phyloP scores from a whole-genome alignment of 2,888 invertebrate species.

The Euphydryas editha region DNA sequence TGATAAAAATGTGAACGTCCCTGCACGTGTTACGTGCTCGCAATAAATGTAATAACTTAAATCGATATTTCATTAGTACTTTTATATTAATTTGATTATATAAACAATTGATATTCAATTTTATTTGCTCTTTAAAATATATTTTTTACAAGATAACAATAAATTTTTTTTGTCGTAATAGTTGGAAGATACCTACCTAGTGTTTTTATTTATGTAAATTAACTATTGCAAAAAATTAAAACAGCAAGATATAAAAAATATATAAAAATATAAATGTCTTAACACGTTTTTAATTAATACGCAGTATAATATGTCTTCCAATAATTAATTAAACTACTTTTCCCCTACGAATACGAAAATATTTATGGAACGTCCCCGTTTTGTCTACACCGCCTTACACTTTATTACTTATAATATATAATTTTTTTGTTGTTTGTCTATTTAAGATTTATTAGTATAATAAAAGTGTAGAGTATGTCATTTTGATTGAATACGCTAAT shows the following conservation, averaged over 20 bases:
- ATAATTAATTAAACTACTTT: not conserved
- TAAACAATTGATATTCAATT: not conserved
- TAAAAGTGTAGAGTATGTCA: too few relatives aligned
- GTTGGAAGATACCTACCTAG: not conserved
- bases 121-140: not conserved
- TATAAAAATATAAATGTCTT: not conserved
- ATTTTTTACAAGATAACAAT: conserved; percentile 8
- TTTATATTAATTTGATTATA: not conserved
- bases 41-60: conserved; percentile 26
- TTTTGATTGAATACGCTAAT: too few relatives aligned
- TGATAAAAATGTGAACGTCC: conserved; percentile 60
- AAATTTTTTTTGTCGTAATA: not conserved
- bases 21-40: conserved; percentile 48
- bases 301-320: not conserved
- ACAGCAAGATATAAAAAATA: not conserved
- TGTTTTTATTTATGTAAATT: not conserved
- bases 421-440: too few relatives aligned
- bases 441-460: too few relatives aligned
- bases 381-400: not conserved
- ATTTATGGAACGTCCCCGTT: not conserved
- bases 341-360: not conserved
- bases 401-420: not conserved
- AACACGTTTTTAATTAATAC: not conserved
- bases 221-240: not conserved
- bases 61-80: conserved; percentile 11